A percentile compares a stretch with the other conserved stretches of the same genome.
Evolutionary conservation across 2,888 invertebrate species (phyloP).

Genomic region (Protonemura montana): DNA sequence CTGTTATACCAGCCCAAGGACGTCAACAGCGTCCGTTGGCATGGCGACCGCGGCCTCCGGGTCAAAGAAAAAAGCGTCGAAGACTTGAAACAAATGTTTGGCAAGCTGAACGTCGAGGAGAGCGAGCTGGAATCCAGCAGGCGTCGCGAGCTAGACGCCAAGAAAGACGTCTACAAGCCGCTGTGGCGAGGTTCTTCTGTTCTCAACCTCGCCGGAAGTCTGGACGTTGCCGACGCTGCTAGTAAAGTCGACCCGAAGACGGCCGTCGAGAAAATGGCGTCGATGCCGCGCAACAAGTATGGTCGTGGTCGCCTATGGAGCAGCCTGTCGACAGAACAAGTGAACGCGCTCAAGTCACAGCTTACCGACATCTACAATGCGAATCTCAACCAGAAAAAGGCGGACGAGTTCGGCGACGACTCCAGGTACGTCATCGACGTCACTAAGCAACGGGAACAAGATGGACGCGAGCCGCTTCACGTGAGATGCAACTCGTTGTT

Average conservation of each 20-base stretch:
- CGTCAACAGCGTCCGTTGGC: conserved; percentile 78
- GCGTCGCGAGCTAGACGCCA: conserved; percentile 51
- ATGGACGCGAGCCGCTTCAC: conserved; percentile 53
- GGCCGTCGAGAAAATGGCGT: conserved; percentile 60
- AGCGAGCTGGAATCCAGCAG: conserved; percentile 45
- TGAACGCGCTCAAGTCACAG: conserved; percentile 79
- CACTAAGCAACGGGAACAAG: background rate
- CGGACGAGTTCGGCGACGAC: conserved; percentile 58
- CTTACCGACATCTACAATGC: conserved; percentile 81
- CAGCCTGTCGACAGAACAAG: conserved; percentile 84
- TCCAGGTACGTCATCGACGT: conserved; percentile 68
- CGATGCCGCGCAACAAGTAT: conserved; percentile 56
- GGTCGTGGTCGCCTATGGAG: conserved; percentile 75
- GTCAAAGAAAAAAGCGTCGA: conserved; percentile 88
- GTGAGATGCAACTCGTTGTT: conserved; percentile 61
- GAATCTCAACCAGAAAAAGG: conserved; percentile 37
- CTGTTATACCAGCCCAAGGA: conserved; percentile 82
- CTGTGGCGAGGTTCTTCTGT: conserved; percentile 86
- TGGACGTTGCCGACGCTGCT: conserved; percentile 63
- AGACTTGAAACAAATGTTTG: conserved; percentile 81
- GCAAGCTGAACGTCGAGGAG: conserved; percentile 65
- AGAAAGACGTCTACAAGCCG: conserved; percentile 78
- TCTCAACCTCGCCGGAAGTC: conserved; percentile 76
- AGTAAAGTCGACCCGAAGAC: conserved; percentile 59
- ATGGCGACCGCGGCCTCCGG: conserved; percentile 77